Evolutionary conservation across 1,140 invertebrate genomes (phyloP).

Genomic region (Thaumetopoea pityocampa): DNA sequence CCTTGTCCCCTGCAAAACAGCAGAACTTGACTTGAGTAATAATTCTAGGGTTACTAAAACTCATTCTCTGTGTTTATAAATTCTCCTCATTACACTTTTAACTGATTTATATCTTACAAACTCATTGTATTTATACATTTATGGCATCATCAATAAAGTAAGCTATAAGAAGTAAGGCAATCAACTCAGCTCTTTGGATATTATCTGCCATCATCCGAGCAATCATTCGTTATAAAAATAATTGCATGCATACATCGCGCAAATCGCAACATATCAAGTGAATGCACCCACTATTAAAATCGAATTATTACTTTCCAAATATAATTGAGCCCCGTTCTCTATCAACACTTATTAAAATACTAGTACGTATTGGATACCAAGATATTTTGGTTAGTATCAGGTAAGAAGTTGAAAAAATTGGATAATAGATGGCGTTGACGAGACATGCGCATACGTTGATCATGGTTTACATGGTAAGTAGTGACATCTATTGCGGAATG

Average conservation of each 20-base stretch:
- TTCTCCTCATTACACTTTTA: no score
- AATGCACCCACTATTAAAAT: constrained; percentile 52
- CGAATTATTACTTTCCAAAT: constrained; percentile 43
- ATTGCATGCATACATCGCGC: constrained; percentile 36
- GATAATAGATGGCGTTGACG: constrained; percentile 29
- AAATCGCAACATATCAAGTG: constrained; percentile 43
- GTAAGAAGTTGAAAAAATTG: constrained; percentile 1
- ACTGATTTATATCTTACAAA: constrained; percentile 6
- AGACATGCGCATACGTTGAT: constrained; percentile 30
- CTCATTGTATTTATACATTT: constrained; percentile 10
- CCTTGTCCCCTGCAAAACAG: no score
- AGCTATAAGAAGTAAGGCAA: constrained; percentile 14
- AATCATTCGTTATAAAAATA: constrained; percentile 57
- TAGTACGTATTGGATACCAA: constrained; percentile 10
- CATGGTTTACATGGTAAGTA: constrained; percentile 13
- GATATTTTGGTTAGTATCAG: constrained; percentile 20
- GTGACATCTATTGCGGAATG: constrained; percentile 45
- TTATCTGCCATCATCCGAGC: constrained; percentile 35
- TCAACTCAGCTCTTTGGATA: constrained; percentile 14
- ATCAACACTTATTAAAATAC: no score
- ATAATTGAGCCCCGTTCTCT: constrained; percentile 9
- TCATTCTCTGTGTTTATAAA: no score
- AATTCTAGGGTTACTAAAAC: no score
- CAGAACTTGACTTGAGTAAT: no score
- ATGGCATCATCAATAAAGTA: constrained; percentile 12